Conservation (phyloP, 2,113 vertebrate species). For the Myodes glareolus region DNA sequence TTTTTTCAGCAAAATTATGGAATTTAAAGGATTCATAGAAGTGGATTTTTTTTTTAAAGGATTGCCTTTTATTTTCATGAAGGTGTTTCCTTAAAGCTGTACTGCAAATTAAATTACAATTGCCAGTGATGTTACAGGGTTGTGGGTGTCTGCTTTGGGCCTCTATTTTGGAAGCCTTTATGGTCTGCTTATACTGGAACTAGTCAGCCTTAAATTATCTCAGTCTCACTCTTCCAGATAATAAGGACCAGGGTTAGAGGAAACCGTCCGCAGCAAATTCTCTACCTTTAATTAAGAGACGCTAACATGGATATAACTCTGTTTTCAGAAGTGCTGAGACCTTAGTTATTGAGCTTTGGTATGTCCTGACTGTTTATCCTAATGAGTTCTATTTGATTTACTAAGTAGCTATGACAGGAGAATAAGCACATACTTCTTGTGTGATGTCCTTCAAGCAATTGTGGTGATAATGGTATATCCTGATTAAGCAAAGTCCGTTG, state of each 20-base stretch:
- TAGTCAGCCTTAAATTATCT: constrained; percentile 67
- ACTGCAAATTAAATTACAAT: constrained; percentile 57
- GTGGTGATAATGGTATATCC: background rate
- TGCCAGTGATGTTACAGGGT: background rate
- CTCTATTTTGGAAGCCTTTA: constrained; percentile 30
- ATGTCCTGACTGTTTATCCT: constrained; percentile 67
- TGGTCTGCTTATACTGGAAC: constrained; percentile 47
- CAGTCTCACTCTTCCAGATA: constrained; percentile 44
- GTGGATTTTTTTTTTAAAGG: background rate
- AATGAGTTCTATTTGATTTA: constrained; percentile 68
- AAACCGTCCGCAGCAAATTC: constrained; percentile 60
- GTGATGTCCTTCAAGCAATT: constrained; percentile 2
- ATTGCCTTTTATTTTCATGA: constrained; percentile 40
- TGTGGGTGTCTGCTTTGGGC: background rate
- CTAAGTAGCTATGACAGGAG: background rate
- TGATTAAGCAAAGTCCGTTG: constrained; percentile 50
- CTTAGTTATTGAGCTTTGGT: constrained; percentile 41
- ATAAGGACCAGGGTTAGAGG: constrained; percentile 66
- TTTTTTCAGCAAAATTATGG: constrained; percentile 23
- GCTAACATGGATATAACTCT: constrained; percentile 63
- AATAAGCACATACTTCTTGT: constrained; percentile 45
- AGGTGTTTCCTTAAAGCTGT: constrained; percentile 55
- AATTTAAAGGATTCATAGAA: background rate
- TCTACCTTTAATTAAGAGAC: constrained; percentile 78
- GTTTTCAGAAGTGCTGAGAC: constrained; percentile 73